A percentile compares a stretch with the other conserved stretches of the same genome.
Conservation (phyloP, 2,888 invertebrate genomes). For the Kryphioiulus occultus region DNA sequence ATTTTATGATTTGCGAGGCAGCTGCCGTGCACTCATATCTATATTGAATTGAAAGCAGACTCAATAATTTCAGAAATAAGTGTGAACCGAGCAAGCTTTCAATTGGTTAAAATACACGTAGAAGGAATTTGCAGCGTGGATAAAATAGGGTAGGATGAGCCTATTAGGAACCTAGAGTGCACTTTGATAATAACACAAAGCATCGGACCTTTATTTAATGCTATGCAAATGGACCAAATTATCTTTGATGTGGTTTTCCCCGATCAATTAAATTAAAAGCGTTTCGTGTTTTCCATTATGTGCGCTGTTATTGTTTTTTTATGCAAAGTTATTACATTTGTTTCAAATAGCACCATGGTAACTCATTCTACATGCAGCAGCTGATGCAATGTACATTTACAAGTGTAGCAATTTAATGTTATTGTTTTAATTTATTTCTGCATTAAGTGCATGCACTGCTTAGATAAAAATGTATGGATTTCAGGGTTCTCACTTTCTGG, state of each 20-base stretch:
- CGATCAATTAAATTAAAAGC: neutral
- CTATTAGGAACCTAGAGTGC: neutral
- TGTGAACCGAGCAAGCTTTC: neutral
- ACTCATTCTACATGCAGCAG: no score
- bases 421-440: no score
- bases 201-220: neutral
- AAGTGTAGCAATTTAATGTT: no score
- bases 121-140: neutral
- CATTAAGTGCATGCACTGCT: no score
- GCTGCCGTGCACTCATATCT: neutral
- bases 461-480: no score
- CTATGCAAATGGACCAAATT: neutral
- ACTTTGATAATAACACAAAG: neutral
- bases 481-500: no score
- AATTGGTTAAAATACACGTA: slow-evolving; percentile 10
- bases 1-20: slow-evolving; percentile 23
- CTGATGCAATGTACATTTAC: no score
- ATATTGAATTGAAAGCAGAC: neutral
- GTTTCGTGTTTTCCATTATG: no score
- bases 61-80: slow-evolving; percentile 4
- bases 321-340: no score
- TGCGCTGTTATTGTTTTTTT: no score
- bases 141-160: neutral
- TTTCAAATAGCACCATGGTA: no score
- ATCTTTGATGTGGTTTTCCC: neutral